Conservation (phyloP, 2,113 vertebrate species). For the Indicator indicator region DNA sequence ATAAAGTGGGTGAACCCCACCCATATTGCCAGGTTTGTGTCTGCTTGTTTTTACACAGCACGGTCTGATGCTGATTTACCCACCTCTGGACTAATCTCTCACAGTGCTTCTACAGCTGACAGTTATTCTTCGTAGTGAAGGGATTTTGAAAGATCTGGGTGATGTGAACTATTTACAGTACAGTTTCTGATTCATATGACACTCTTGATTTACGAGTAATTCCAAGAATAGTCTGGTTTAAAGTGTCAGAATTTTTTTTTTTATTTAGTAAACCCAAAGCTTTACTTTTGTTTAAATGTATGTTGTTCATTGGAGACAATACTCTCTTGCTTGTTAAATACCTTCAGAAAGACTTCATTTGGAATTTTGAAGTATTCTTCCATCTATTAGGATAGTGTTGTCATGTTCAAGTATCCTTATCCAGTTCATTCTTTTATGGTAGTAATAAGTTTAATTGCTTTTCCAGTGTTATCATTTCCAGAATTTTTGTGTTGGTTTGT, state of each 20-base stretch:
- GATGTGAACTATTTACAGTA: neutral
- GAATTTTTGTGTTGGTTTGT: neutral
- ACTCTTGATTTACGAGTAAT: neutral
- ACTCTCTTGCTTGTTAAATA: neutral
- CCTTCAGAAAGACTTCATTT: neutral
- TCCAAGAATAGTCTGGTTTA: neutral
- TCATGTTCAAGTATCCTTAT: neutral
- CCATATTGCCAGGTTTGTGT: neutral
- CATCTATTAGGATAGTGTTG: neutral
- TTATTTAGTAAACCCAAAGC: neutral
- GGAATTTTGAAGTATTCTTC: neutral
- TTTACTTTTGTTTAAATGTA: neutral
- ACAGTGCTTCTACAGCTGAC: neutral
- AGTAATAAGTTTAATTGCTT: neutral
- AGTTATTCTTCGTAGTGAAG: neutral
- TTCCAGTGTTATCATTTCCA: neutral
- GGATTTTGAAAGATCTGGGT: conserved; percentile 13
- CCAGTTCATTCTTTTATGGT: neutral
- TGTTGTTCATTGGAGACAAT: neutral
- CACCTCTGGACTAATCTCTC: neutral
- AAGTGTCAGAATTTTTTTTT: neutral
- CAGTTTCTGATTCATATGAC: neutral
- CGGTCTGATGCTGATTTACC: neutral
- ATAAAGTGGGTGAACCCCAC: neutral
- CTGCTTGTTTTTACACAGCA: neutral